Evolutionary conservation across 2,888 invertebrate genomes (phyloP).

Genomic region (Coelinius sp.): DNA sequence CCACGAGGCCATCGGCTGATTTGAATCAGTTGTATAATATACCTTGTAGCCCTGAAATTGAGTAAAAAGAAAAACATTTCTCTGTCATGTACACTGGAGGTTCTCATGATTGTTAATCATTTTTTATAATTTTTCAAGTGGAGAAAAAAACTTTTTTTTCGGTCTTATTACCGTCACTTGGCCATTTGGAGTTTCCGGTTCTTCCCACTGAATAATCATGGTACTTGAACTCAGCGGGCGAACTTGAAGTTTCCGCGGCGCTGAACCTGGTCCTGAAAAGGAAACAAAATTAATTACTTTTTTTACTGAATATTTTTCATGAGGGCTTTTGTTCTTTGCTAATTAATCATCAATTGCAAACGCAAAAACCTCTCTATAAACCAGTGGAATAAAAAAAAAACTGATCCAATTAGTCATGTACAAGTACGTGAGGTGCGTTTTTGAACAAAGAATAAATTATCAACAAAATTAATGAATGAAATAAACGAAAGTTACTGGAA

Average conservation of each 20-base stretch:
- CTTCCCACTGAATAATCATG: constrained; percentile 98
- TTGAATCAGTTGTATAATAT: constrained; percentile 93
- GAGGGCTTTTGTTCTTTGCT: background rate
- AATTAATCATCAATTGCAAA: background rate
- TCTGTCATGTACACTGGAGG: background rate
- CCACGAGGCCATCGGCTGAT: constrained; percentile 91
- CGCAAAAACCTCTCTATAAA: background rate
- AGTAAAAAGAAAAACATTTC: background rate
- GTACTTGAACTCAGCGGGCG: constrained; percentile 94
- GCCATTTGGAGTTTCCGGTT: constrained; percentile 97
- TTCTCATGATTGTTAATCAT: background rate
- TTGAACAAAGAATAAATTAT: background rate
- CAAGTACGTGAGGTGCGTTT: background rate
- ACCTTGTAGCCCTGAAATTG: constrained; percentile 92
- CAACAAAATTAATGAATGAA: background rate
- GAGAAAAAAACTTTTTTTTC: constrained; percentile 13
- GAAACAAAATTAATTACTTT: constrained; percentile 24
- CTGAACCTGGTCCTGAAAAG: constrained; percentile 91
- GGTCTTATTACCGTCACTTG: constrained; percentile 86
- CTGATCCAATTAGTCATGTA: constrained; percentile 9
- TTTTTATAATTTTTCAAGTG: background rate
- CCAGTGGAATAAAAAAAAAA: background rate
- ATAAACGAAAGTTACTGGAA: background rate
- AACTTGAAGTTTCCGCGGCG: constrained; percentile 94
- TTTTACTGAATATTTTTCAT: background rate